phyloP scores from a whole-genome alignment of 2,888 invertebrate genomes.

The Bellardia pandia region DNA sequence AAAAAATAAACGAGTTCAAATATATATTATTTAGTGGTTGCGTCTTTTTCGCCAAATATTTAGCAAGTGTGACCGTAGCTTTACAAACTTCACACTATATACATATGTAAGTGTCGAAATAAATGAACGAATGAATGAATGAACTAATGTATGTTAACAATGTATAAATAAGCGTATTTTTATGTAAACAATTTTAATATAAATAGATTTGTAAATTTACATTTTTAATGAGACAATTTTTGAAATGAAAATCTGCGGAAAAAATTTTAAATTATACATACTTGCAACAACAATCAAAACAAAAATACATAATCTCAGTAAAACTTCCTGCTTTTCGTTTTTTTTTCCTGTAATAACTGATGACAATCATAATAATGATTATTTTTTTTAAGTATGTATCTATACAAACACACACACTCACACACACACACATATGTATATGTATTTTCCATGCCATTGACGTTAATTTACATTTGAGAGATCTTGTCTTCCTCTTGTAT shows the following conservation, averaged over 20 bases:
- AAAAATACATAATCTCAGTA: slow-evolving; percentile 1
- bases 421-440: background rate
- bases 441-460: slow-evolving; percentile 23
- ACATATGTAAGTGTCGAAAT: no score
- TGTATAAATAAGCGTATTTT: slow-evolving; percentile 19
- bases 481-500: background rate
- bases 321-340: slow-evolving; percentile 40
- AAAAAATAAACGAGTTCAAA: no score
- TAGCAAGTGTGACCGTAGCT: no score
- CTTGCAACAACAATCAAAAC: slow-evolving; percentile 1
- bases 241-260: slow-evolving; percentile 17
- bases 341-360: slow-evolving; percentile 45
- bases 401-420: background rate
- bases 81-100: no score
- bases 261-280: slow-evolving; percentile 19
- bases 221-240: slow-evolving; percentile 62
- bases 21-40: no score
- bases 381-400: slow-evolving; percentile 30
- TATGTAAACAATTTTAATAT: slow-evolving; percentile 53
- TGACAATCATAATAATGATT: slow-evolving; percentile 43
- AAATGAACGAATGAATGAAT: background rate
- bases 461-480: slow-evolving; percentile 18
- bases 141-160: background rate
- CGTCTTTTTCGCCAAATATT: no score
- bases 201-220: slow-evolving; percentile 42